A percentile compares a stretch with the other conserved stretches of the same genome.
phyloP scores from a whole-genome alignment of 2,888 invertebrate genomes.

The Terebella lapidaria region DNA sequence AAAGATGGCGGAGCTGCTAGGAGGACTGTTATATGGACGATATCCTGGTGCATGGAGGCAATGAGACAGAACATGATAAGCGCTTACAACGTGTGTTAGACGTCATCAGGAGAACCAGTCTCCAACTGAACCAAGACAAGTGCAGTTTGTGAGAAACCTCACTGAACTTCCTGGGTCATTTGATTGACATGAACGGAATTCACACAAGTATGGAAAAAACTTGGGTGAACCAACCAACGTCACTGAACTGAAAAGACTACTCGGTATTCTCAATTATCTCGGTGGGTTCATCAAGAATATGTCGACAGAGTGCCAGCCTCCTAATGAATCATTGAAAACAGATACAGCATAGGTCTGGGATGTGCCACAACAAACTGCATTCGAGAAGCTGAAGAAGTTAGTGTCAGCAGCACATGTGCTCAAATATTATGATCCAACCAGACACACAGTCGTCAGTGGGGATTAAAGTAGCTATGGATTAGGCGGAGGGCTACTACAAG shows the following conservation, averaged over 20 bases:
- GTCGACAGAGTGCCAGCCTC: conserved; percentile 20
- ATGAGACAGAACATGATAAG: conserved; percentile 17
- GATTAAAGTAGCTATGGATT: conserved; percentile 27
- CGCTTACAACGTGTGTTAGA: conserved; percentile 12
- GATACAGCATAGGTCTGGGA: conserved; percentile 21
- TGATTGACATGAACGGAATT: conserved; percentile 20
- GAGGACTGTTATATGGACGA: conserved; percentile 21
- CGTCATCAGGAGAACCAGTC: conserved; percentile 8
- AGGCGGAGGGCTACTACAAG: conserved; percentile 24
- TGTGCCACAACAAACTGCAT: conserved; percentile 19
- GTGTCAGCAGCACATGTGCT: conserved; percentile 21
- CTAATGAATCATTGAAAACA: conserved; percentile 20
- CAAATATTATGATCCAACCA: conserved; percentile 21
- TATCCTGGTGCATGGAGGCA: conserved; percentile 19
- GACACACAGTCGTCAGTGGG: conserved; percentile 26
- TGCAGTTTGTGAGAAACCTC: conserved; percentile 13
- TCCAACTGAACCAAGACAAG: conserved; percentile 24
- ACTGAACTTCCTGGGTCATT: conserved; percentile 22
- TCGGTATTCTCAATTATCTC: conserved; percentile 28
- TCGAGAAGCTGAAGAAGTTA: conserved; percentile 19
- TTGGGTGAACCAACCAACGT: conserved; percentile 18
- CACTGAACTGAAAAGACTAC: conserved; percentile 17
- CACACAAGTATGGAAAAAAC: conserved; percentile 20
- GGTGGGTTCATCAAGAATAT: conserved; percentile 21
- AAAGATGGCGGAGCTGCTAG: conserved; percentile 15